Evolutionary conservation across 2,797 vertebrate species (phyloP).

Genomic region (Anabas testudineus): DNA sequence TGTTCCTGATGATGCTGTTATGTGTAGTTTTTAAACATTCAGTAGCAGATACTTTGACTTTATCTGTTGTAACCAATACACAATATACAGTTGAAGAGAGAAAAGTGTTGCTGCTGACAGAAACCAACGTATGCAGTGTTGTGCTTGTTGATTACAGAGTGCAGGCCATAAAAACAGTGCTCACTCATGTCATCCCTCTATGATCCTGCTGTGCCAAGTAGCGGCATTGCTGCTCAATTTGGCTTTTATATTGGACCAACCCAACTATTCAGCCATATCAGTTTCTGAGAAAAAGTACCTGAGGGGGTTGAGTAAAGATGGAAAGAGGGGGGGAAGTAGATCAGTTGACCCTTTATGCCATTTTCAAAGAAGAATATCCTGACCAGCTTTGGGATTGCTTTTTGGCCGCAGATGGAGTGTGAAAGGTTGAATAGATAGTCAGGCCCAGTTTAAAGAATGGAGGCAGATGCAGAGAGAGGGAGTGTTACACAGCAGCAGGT

Average conservation of each 20-base stretch:
- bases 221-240: slow-evolving; percentile 2
- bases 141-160: background rate
- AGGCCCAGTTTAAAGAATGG: background rate
- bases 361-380: slow-evolving; percentile 27
- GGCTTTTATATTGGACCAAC: slow-evolving; percentile 26
- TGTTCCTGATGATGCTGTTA: background rate
- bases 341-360: slow-evolving; percentile 1
- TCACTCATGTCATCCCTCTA: background rate
- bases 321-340: background rate
- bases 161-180: background rate
- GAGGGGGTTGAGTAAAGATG: slow-evolving; percentile 10
- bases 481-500: background rate
- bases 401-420: slow-evolving; percentile 4
- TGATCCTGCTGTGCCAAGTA: background rate
- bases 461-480: background rate
- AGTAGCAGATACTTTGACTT: too few species aligned
- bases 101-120: background rate
- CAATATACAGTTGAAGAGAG: too few species aligned
- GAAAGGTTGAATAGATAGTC: slow-evolving; percentile 21
- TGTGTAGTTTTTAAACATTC: background rate
- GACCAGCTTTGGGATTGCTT: background rate
- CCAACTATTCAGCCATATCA: background rate
- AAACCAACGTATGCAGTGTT: background rate
- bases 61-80: too few species aligned
- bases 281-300: background rate